Conservation (phyloP, 1,140 invertebrate genomes). For the Heliothis subflexa region DNA sequence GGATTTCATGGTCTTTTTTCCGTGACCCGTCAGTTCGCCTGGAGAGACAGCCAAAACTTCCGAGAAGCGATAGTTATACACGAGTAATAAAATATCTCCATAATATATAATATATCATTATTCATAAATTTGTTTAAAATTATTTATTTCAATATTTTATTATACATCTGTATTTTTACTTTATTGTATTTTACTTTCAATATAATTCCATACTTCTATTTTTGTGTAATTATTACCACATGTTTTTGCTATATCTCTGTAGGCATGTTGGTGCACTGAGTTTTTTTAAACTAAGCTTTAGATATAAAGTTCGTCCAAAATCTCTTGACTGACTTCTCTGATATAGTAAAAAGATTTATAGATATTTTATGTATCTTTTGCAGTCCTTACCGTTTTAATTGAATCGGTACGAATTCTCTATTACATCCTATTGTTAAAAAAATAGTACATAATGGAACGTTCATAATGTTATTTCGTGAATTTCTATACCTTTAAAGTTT, state of each 20-base stretch:
- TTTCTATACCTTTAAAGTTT: not conserved
- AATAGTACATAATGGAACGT: slow-evolving; percentile 1
- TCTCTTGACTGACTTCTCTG: slow-evolving; percentile 55
- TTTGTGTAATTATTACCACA: slow-evolving; percentile 67
- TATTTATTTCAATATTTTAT: slow-evolving; percentile 82
- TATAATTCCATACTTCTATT: slow-evolving; percentile 66
- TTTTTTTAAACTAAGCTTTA: slow-evolving; percentile 68
- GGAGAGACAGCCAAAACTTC: slow-evolving; percentile 98
- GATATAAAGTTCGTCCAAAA: slow-evolving; percentile 60
- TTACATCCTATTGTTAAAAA: slow-evolving; percentile 55
- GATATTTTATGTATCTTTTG: slow-evolving; percentile 75
- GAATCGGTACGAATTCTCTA: slow-evolving; percentile 81
- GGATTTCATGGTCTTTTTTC: slow-evolving; percentile 82
- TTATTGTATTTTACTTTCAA: slow-evolving; percentile 79
- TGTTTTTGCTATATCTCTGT: slow-evolving; percentile 70
- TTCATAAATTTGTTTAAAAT: slow-evolving; percentile 73
- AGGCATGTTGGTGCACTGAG: slow-evolving; percentile 79
- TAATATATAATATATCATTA: slow-evolving; percentile 79
- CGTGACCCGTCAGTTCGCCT: slow-evolving; percentile 92
- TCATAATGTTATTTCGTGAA: not conserved
- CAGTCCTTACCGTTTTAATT: slow-evolving; percentile 80
- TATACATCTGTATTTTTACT: slow-evolving; percentile 80
- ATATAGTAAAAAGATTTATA: slow-evolving; percentile 63
- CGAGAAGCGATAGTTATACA: slow-evolving; percentile 94
- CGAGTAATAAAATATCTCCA: slow-evolving; percentile 85